phyloP scores from a whole-genome alignment of 2,113 vertebrate genomes.

The Clarias macrocephalus region DNA sequence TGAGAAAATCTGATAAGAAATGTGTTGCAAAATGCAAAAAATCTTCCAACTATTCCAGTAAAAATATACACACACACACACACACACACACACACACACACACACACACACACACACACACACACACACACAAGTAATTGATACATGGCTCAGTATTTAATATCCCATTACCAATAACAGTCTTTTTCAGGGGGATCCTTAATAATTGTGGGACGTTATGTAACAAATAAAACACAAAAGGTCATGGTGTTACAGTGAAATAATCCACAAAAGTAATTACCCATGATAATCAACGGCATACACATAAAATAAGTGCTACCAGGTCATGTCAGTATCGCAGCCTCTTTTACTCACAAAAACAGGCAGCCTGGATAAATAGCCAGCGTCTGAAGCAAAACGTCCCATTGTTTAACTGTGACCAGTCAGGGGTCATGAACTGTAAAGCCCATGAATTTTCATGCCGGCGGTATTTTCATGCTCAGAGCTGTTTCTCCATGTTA shows the following conservation, averaged over 20 bases:
- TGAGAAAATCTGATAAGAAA: background rate
- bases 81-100: no score
- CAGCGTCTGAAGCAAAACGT: slow-evolving; percentile 17
- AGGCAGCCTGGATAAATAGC: slow-evolving; percentile 4
- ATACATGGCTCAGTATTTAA: background rate
- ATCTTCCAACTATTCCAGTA: background rate
- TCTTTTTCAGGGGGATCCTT: background rate
- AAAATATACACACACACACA: no score
- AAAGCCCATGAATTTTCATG: slow-evolving; percentile 42
- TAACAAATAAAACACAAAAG: background rate
- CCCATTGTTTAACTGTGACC: slow-evolving; percentile 27
- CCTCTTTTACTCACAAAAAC: background rate
- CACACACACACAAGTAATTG: background rate
- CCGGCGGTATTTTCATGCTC: slow-evolving; percentile 2
- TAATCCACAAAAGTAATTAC: background rate
- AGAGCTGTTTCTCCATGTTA: slow-evolving; percentile 10
- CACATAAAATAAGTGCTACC: background rate
- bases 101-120: no score
- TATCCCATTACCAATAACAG: background rate
- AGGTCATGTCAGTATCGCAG: background rate
- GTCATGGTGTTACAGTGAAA: no score
- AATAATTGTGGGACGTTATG: background rate
- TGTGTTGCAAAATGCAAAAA: background rate
- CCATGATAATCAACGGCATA: background rate
- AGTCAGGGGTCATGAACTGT: slow-evolving; percentile 33